Base-by-base conservation (phyloP, 2,888 invertebrate species). In the Patella pellucida region DNA sequence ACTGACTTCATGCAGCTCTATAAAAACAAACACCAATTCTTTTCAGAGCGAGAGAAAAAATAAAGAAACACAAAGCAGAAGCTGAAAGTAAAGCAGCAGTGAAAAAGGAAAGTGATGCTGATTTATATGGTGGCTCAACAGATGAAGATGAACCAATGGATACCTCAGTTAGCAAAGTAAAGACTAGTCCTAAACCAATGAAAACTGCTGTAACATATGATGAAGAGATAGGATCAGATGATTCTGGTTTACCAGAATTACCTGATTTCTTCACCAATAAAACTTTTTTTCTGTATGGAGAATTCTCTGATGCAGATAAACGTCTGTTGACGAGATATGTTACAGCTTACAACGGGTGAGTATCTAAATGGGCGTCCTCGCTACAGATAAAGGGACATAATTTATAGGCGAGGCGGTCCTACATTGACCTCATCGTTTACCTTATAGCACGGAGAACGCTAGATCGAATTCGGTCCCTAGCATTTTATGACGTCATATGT, bases 301-400 rank as follows among this genome's bases (percentile, higher is more conserved):
- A 85, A n/a, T 86, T 89, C 74, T 79, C 78, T 7, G 78, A 80
- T 0, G 67, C 74, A 23, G 85, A 89, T 52, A 79, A 85, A 67
- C 78, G 87, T 52, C 74, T 83, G 41, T 69, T 90, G 71, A 82
- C 81, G 0, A 75, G 90, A 77, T 89, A 87, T 73, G 89, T 95
- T 72, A 90, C 91, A 71, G 94, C 94, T 0, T 94, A 94, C 89
- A 93, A 93, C 69, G 95, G 94, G 88, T 92, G 69, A 76, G 77
- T 69, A 19, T 62, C 19, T 5, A 19, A 5, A 27, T 31, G 41
- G 1, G 7, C 16, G 5, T 31, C 31, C 31, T 31, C n/a, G n/a
- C n/a, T n/a, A n/a, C n/a, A n/a, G n/a, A n/a, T n/a, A n/a, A n/a
- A n/a, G n/a, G n/a, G n/a, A n/a, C n/a, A n/a, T n/a, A n/a, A n/a